Evolutionary conservation across 2,113 vertebrate genomes (phyloP), one percentile per base, ranked within the genome.

Genomic region (Austrofundulus limnaeus): DNA sequence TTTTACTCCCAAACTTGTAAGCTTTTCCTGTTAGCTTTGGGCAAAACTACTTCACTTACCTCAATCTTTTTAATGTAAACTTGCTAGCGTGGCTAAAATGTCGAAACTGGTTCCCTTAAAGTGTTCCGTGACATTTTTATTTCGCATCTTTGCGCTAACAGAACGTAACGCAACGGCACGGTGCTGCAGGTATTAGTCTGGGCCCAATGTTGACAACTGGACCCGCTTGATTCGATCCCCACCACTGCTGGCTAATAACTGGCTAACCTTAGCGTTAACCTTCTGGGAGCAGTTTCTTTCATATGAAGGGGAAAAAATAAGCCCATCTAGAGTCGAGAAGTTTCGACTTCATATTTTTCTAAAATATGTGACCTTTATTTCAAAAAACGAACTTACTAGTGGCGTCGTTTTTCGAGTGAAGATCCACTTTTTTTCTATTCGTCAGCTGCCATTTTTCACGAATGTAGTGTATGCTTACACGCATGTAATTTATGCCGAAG

Each of bases 391-490:
- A 90, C 85, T 87, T 81, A 90, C 88, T 50, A 63, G 70, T 67
- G 59, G 46, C 80, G 83, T 71, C 43, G 59, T 87, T 76, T 59
- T 74, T 52, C 71, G 75, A 81, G 28, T 56, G 72, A 83, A 80
- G 77, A 78, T 76, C 70, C 68, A 74, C 85, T 86, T 85, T 84
- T n/a, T 70, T 80, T 81, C 80, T 87, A 86, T 72, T 86, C 85
- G 82, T 70, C 86, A 85, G 83, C 85, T 90, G 85, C 88, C 88
- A 88, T 89, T 82, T 88, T 86, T 81, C 78, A 77, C 82, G 28
- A 84, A 75, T 80, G 83, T 88, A 84, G 79, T 79, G 83, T 80
- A 75, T 67, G 77, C 65, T 65, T 83, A 83, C 81, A 83, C 81
- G 83, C 71, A 85, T 78, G 75, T 86, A 86, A 80, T 81, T 66